phyloP scores from a whole-genome alignment of 2,888 invertebrate genomes.

The Operophtera brumata region DNA sequence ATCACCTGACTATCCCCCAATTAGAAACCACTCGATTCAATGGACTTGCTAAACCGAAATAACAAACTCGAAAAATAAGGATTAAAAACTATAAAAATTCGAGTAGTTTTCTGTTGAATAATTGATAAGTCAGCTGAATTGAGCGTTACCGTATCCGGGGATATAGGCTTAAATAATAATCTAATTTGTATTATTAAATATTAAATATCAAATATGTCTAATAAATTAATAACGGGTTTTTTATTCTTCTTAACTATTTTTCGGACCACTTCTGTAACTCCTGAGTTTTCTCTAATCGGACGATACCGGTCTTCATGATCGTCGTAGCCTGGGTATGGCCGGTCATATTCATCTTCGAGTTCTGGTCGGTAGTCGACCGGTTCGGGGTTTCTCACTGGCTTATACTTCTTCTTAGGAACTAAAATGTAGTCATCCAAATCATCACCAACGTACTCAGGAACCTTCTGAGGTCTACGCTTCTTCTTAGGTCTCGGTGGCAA shows the following conservation, averaged over 20 bases:
- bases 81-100: neutral
- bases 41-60: neutral
- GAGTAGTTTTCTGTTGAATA: neutral
- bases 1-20: neutral
- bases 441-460: conserved; percentile 53
- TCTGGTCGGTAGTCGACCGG: conserved; percentile 55
- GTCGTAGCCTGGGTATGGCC: conserved; percentile 49
- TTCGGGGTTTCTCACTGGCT: conserved; percentile 53
- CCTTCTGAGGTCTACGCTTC: conserved; percentile 58
- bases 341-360: conserved; percentile 62
- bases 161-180: conserved; percentile 20
- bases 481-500: conserved; percentile 58
- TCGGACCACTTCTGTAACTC: conserved; percentile 57
- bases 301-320: conserved; percentile 56
- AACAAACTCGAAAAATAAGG: neutral
- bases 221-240: conserved; percentile 62
- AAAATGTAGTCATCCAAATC: conserved; percentile 66
- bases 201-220: conserved; percentile 75
- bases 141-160: neutral
- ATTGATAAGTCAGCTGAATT: neutral
- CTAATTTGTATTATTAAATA: conserved; percentile 59
- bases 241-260: conserved; percentile 69
- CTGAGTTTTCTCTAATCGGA: conserved; percentile 47
- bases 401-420: conserved; percentile 71
- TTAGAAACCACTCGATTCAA: neutral